phyloP scores from a whole-genome alignment of 2,888 invertebrate genomes.

The Pherbina coryleti region DNA sequence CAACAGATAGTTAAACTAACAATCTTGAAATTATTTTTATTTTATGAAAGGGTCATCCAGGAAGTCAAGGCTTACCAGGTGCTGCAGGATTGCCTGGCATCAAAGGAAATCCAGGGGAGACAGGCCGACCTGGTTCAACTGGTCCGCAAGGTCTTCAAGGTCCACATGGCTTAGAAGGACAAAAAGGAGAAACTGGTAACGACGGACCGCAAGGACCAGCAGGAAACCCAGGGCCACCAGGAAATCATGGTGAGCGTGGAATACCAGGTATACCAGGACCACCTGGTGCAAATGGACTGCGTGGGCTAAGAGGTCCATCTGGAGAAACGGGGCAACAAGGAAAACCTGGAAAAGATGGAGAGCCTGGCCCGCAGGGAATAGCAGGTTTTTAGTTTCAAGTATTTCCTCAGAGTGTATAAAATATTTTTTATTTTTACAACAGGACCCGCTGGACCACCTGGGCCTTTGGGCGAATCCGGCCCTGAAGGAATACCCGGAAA shows the following conservation, averaged over 20 bases:
- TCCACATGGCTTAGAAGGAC: conserved; percentile 79
- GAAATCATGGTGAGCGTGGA: conserved; percentile 69
- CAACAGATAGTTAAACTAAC: neutral
- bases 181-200: conserved; percentile 81
- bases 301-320: conserved; percentile 73
- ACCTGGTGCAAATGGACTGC: conserved; percentile 55
- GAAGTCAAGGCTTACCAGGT: conserved; percentile 78
- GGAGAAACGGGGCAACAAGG: conserved; percentile 80
- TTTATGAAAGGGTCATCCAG: conserved; percentile 78
- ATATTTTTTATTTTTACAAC: conserved; percentile 71
- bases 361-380: conserved; percentile 73
- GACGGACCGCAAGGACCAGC: conserved; percentile 78
- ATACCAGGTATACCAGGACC: conserved; percentile 60
- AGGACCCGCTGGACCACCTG: conserved; percentile 78
- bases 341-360: conserved; percentile 77
- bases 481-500: conserved; percentile 77
- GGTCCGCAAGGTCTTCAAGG: conserved; percentile 81
- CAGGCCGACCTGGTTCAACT: conserved; percentile 77
- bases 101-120: conserved; percentile 80
- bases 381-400: conserved; percentile 30
- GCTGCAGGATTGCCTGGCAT: conserved; percentile 77
- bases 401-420: neutral
- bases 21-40: neutral
- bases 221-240: conserved; percentile 71
- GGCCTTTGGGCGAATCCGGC: conserved; percentile 73